phyloP scores from a whole-genome alignment of 2,888 invertebrate genomes.

The Melikaiella ostensackeni region DNA sequence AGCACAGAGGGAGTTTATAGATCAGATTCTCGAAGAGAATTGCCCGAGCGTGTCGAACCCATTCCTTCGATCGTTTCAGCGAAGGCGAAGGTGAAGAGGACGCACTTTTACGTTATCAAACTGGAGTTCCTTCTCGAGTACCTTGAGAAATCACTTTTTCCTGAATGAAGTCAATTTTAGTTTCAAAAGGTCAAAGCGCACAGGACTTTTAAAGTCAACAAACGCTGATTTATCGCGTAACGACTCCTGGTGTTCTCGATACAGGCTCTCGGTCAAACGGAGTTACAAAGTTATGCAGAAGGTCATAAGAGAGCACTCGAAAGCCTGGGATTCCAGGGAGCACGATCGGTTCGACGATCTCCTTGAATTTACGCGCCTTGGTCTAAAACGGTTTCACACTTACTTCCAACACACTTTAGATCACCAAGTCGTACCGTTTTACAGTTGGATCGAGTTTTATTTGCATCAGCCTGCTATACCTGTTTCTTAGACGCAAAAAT shows the following conservation, averaged over 20 bases:
- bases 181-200: background rate
- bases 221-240: conserved; percentile 75
- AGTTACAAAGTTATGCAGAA: conserved; percentile 71
- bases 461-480: conserved; percentile 37
- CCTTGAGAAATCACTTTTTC: conserved; percentile 15
- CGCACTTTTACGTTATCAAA: conserved; percentile 1
- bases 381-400: conserved; percentile 59
- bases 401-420: conserved; percentile 50
- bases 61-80: conserved; percentile 26
- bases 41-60: conserved; percentile 21
- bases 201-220: conserved; percentile 60
- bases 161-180: background rate
- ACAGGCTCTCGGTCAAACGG: conserved; percentile 75
- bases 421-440: conserved; percentile 39
- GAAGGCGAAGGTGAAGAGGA: conserved; percentile 37
- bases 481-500: conserved; percentile 30
- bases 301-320: conserved; percentile 69
- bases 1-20: conserved; percentile 32
- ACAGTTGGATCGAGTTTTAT: conserved; percentile 36
- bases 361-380: conserved; percentile 63
- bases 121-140: background rate
- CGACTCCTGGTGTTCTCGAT: conserved; percentile 71
- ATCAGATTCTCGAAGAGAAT: conserved; percentile 35
- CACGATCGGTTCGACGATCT: conserved; percentile 60
- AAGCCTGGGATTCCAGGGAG: conserved; percentile 62